Percentiles rank a stretch among this genome's conserved stretches.
phyloP scores from a whole-genome alignment of 2,888 invertebrate genomes.

The Melanotus villosus region DNA sequence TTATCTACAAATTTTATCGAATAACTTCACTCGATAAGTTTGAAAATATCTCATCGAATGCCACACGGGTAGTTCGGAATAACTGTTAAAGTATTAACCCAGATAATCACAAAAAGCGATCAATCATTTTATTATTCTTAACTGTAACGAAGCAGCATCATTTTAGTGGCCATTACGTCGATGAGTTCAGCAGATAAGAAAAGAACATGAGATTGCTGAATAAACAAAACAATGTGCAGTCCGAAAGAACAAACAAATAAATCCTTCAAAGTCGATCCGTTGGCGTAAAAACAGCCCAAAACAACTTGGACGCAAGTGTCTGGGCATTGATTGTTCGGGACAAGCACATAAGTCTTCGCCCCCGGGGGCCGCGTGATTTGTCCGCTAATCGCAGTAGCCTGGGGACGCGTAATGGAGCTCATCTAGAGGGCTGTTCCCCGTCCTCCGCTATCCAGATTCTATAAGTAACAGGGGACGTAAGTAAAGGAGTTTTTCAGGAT shows the following conservation, averaged over 20 bases:
- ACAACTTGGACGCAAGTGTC: slow-evolving; percentile 55
- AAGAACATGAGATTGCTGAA: slow-evolving; percentile 29
- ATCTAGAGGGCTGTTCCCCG: slow-evolving; percentile 55
- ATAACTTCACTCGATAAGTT: too few species aligned
- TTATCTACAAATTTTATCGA: too few species aligned
- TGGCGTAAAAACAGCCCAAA: slow-evolving; percentile 59
- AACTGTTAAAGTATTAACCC: too few species aligned
- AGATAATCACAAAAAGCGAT: too few species aligned
- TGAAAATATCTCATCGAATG: too few species aligned
- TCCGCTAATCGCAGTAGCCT: slow-evolving; percentile 66
- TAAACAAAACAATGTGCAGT: slow-evolving; percentile 35
- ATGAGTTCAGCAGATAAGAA: slow-evolving; percentile 7
- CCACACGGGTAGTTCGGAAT: too few species aligned
- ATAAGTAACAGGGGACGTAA: slow-evolving; percentile 56
- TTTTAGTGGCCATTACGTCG: slow-evolving; percentile 22
- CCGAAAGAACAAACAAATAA: slow-evolving; percentile 61
- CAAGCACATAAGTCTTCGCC: slow-evolving; percentile 66
- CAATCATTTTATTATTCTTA: too few species aligned
- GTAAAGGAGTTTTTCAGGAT: slow-evolving; percentile 57
- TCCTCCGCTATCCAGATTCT: slow-evolving; percentile 56
- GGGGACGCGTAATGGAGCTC: slow-evolving; percentile 64
- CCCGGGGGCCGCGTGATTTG: slow-evolving; percentile 65
- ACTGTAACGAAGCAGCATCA: background rate
- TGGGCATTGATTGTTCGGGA: slow-evolving; percentile 67
- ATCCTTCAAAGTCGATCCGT: slow-evolving; percentile 63